Base-by-base conservation (phyloP, 1,140 invertebrate genomes). In the Cydia fagiglandana region DNA sequence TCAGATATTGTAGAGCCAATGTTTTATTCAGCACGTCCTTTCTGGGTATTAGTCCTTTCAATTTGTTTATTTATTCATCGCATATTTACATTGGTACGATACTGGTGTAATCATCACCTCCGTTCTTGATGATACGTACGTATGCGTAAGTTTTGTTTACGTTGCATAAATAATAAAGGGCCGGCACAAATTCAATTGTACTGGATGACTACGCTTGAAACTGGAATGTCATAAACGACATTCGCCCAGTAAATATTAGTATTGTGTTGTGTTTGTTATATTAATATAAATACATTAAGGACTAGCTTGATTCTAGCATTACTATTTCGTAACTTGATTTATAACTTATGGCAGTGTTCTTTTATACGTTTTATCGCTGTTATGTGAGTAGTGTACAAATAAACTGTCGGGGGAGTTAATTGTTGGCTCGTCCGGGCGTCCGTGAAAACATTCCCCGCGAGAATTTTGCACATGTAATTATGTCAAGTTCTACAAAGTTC, bases 151-250 rank as follows among this genome's bases (percentile, higher is more conserved):
- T 68, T 2, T 68, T 70, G 66, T 70, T 70, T 70, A 70, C 34
- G n/a, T 70, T 70, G 66, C 66, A 70, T 61, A 61, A 61, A 68
- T 68, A 34, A 68, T 70, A 38, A 70, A 70, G 66, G 66, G 38
- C n/a, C 66, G 66, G 20, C 66, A 17, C 38, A 17, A 41, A 70
- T 20, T 38, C 15, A 15, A 70, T n/a, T 70, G 34, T 12, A 20
- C 56, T 61, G 50, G 6, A 53, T 61, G 9, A n/a, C 17, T 9
- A 20, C 20, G 56, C 20, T 24, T 24, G 2, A 24, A 61, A 61
- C 1, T 61, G 12, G 24, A 61, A 61, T 12, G 20, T 1, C 56
- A 24, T 61, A 61, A 56, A 61, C 56, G 56, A 61, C 17, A 61
- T 61, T 24, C 9, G 20, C 20, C 9, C 2, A 24, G 56, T 20